A percentile compares a stretch with the other conserved stretches of the same genome.
These are phyloP conservation scores for Aphrophora alni DNA, from an alignment of 2,888 invertebrate genomes.

Conservation along the genomic window DNA sequence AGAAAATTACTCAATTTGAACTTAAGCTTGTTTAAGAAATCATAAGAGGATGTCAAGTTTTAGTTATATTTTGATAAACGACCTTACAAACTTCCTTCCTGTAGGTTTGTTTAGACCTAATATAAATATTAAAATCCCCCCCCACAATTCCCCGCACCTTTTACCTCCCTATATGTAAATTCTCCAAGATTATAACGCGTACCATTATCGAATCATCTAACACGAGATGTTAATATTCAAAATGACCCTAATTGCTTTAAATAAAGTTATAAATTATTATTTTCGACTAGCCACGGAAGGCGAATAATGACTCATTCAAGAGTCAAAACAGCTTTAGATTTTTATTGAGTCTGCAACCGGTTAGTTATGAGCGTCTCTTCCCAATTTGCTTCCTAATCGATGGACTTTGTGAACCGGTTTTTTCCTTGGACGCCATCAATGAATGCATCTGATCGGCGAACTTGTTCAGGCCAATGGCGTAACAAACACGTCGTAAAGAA, in stretches of 20 bases:
- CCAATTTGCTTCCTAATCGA: not conserved
- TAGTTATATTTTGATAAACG: not conserved
- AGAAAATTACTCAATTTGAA: too few species aligned
- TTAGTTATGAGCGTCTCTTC: too few species aligned
- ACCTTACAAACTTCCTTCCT: not conserved
- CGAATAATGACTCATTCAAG: conserved; percentile 4
- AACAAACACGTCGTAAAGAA: not conserved
- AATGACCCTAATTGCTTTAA: conserved; percentile 27
- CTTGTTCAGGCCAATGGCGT: not conserved
- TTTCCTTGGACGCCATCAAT: not conserved
- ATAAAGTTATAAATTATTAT: conserved; percentile 29
- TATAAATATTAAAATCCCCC: not conserved
- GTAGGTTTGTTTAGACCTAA: too few species aligned
- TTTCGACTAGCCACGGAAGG: not conserved
- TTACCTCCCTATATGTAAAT: not conserved
- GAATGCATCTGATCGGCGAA: not conserved
- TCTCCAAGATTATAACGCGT: not conserved
- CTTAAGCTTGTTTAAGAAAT: too few species aligned
- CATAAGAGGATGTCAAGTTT: too few species aligned
- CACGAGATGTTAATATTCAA: conserved; percentile 33
- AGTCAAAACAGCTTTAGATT: not conserved
- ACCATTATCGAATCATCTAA: conserved; percentile 30
- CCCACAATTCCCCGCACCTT: not conserved
- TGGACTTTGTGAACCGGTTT: not conserved
- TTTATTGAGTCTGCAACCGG: not conserved